Evolutionary conservation across 1,140 invertebrate genomes (phyloP), one percentile per base, ranked within the genome.

Genomic region (Zelostemma sp.): DNA sequence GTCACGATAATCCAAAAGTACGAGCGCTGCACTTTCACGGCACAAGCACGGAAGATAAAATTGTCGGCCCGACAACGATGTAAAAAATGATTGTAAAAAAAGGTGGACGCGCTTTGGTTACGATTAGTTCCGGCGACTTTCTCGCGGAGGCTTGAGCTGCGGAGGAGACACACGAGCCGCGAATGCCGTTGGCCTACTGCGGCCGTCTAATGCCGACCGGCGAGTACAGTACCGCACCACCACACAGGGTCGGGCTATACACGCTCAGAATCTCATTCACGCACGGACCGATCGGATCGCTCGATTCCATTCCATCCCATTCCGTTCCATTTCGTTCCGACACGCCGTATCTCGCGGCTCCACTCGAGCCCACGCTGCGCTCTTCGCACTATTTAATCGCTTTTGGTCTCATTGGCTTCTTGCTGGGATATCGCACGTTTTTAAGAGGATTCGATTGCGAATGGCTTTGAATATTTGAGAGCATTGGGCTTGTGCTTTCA

Each of bases 101-200:
- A n/a, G n/a, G n/a, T n/a, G n/a, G n/a, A n/a, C n/a, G n/a, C n/a
- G n/a, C n/a, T n/a, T n/a, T n/a, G n/a, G n/a, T n/a, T n/a, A n/a
- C n/a, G n/a, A n/a, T n/a, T n/a, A n/a, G n/a, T n/a, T n/a, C 14
- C 46, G 41, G 28, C 15, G 40, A 31, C n/a, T 25, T 25, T 18
- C 9, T 15, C 9, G 53, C 43, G 53, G 50, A 45, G 60, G 71
- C n/a, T n/a, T n/a, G n/a, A n/a, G n/a, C n/a, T n/a, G n/a, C n/a
- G n/a, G n/a, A 68, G 63, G 72, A 79, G 73, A 78, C 68, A 71
- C 73, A 73, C 73, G 75, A 72, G 70, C 73, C 72, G 70, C 80
- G 82, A 81, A 73, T 70, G 82, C 78, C 74, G 80, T 78, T 85
- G 81, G 82, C 82, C 82, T 84, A 85, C 83, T 85, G 82, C 69